These are phyloP conservation scores for Schizothorax lantsangensis DNA, from an alignment of 2,797 vertebrate species.

Conservation along the genomic window DNA sequence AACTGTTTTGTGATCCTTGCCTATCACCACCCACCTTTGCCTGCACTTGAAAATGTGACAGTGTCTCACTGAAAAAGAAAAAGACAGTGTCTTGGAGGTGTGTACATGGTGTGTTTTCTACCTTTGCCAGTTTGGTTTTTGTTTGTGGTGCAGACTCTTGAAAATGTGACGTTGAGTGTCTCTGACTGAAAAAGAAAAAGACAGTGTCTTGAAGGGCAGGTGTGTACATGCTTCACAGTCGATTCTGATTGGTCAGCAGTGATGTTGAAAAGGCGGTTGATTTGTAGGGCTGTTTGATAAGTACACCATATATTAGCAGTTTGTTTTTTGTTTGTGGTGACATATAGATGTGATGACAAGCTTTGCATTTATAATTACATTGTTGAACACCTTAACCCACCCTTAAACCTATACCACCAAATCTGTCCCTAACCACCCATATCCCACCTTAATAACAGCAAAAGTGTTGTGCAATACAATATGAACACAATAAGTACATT, in stretches of 20 bases:
- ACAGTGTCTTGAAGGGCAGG: background rate
- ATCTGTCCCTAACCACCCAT: too few relatives aligned
- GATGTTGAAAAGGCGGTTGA: background rate
- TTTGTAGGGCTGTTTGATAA: slow-evolving; percentile 5
- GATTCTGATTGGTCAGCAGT: slow-evolving; percentile 32
- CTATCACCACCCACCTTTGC: slow-evolving; percentile 14
- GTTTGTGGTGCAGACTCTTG: slow-evolving; percentile 6
- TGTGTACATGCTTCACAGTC: slow-evolving; percentile 26
- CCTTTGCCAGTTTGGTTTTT: too few relatives aligned
- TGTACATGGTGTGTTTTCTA: background rate
- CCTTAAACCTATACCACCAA: too few relatives aligned
- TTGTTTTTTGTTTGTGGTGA: background rate
- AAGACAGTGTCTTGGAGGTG: too few relatives aligned
- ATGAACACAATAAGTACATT: too few relatives aligned
- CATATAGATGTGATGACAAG: background rate
- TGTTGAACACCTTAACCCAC: too few relatives aligned
- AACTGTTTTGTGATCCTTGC: slow-evolving; percentile 36
- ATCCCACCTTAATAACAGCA: too few relatives aligned
- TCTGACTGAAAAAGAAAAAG: slow-evolving; percentile 29
- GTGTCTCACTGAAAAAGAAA: slow-evolving; percentile 22
- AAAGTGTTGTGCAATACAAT: too few relatives aligned
- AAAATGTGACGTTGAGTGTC: background rate
- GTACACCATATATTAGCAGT: background rate
- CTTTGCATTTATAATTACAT: background rate
- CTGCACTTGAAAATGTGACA: slow-evolving; percentile 23